Evolutionary conservation across 2,888 invertebrate species (phyloP).

Genomic region (Isoperla grammatica): DNA sequence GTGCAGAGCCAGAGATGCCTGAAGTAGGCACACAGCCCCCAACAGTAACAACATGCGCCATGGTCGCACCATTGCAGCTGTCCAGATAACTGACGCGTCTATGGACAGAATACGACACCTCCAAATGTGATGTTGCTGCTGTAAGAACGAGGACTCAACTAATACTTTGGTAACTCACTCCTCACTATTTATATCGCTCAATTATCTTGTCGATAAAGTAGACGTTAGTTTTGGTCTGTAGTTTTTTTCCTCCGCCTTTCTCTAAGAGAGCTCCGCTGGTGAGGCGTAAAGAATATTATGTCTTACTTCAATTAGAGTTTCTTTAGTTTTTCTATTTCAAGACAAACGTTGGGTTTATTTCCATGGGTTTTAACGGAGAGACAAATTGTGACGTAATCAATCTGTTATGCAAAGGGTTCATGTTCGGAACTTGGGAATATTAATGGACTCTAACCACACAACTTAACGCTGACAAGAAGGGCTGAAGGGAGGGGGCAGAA

Average conservation of each 20-base stretch:
- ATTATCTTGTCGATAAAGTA: background rate
- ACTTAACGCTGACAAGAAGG: too few species aligned
- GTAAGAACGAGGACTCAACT: background rate
- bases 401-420: too few species aligned
- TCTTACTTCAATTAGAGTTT: too few species aligned
- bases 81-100: background rate
- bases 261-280: background rate
- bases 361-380: too few species aligned
- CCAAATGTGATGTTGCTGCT: background rate
- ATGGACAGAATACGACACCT: too few species aligned
- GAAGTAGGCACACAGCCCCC: conserved; percentile 21
- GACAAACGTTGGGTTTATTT: too few species aligned
- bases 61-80: conserved; percentile 15
- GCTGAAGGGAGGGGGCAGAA: too few species aligned
- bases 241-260: conserved; percentile 12
- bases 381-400: too few species aligned
- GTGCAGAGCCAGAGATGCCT: conserved; percentile 11
- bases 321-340: too few species aligned
- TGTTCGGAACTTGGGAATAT: too few species aligned
- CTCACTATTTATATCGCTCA: conserved; percentile 8
- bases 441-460: too few species aligned
- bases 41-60: conserved; percentile 18
- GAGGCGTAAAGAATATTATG: conserved; percentile 8
- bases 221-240: conserved; percentile 10
- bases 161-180: background rate